Evolutionary conservation across 2,797 vertebrate species (phyloP), one percentile per base, ranked within the genome.

Genomic region (Helostoma temminkii): DNA sequence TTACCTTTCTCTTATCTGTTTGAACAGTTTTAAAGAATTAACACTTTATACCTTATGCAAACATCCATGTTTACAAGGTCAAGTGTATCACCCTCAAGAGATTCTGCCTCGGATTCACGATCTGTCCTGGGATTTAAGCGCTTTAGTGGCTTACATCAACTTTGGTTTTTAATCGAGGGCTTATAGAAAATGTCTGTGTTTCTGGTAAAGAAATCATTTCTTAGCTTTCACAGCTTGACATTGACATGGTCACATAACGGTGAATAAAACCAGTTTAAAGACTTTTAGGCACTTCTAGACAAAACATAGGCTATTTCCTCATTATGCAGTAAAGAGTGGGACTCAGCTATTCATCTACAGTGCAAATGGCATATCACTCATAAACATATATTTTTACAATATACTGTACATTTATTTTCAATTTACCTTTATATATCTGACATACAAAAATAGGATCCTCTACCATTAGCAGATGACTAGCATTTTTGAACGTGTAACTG

Each of bases 1-100:
- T 62, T 16, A 54, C 61, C 66, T 67, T 63, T 48, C 63, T 72
- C 62, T 39, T 39, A 25, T 32, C 55, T 80, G 57, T 82, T 67
- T 84, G 71, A 72, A 66, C 73, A 70, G 54, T 65, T 61, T 68
- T 62, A n/a, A 43, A 70, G 58, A 78, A 70, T 73, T 49, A 84
- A 83, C 85, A 80, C 93, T 94, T 95, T 92, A 95, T 93, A 94
- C 92, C 90, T 94, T 94, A 84, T 82, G 89, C 94, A 96, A 96
- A 96, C 94, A 95, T 91, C 93, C 91, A 89, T 94, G 93, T 95
- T 95, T 94, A 94, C 90, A 95, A 94, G 93, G 94, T 96, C 94
- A 96, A 95, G 94, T 94, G 94, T 93, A 91, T 93, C 76, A 84
- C 91, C 91, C 91, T 89, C 9, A 91, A 92, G 94, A 94, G 92